Base-by-base conservation (phyloP, 2,797 vertebrate species). In the Danio albolineatus region DNA sequence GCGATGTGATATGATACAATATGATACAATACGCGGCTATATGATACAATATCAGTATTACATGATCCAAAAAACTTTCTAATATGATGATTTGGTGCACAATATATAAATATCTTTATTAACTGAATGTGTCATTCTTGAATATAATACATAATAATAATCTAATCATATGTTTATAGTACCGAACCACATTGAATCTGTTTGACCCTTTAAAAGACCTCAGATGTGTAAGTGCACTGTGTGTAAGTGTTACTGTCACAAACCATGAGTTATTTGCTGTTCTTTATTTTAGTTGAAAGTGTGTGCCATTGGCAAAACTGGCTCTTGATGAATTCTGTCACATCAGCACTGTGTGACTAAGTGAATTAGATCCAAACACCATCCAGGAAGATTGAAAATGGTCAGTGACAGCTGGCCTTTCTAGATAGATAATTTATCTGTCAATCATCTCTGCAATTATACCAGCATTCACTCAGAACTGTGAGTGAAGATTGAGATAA, bases 321-420 rank as follows among this genome's bases (percentile, higher is more conserved):
- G 14, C 57, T 79, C 48, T 44, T 72, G 67, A 64, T 79, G n/a
- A 70, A 71, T 78, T 71, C 66, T 78, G 76, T 79, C 59, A 72
- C 78, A 64, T 79, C 69, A 72, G 78, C 78, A 65, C 69, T 72
- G 59, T 79, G 77, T 79, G 78, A 79, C 78, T 56, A 79, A 79
- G 78, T 73, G 78, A 79, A 72, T 79, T 79, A 79, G 69, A 79
- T 44, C 69, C 59, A 73, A 73, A 79, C 59, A 79, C 59, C 69
- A 48, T 64, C 39, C 69, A 46, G 49, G 39, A 73, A 73, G 67
- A 79, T 72, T 79, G 78, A 72, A 79, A 79, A 72, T 73, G 59
- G 78, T 79, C 59, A 64, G 59, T 79, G 78, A 73, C 69, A 72
- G 78, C 59, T 79, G 78, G 69, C 69, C 60, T 79, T 79, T 79